Percentiles rank a stretch among this genome's conserved stretches.
phyloP scores from a whole-genome alignment of 2,113 vertebrate species.

The Grammomys surdaster region DNA sequence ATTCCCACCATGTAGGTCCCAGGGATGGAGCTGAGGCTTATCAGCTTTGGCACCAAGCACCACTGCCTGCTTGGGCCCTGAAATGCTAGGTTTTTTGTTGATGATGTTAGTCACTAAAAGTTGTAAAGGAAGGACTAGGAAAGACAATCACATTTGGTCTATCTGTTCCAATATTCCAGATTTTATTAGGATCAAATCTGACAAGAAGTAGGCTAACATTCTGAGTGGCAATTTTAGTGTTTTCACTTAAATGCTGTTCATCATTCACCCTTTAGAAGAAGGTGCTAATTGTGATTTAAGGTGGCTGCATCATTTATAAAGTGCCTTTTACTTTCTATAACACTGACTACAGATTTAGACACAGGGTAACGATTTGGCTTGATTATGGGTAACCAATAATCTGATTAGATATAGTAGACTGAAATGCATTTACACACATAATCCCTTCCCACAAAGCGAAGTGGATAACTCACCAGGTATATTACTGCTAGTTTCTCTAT shows the following conservation, averaged over 20 bases:
- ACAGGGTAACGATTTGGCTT: not conserved
- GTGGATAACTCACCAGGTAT: not conserved
- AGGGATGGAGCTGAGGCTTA: not conserved
- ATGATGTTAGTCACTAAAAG: not conserved
- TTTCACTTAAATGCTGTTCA: not conserved
- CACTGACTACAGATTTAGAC: not conserved
- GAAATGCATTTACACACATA: not conserved
- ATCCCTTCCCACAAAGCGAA: not conserved
- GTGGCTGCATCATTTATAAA: no score
- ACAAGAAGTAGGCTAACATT: not conserved
- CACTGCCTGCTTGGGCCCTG: not conserved
- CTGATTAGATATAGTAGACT: not conserved
- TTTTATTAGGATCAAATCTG: conserved; percentile 65
- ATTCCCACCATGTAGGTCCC: not conserved
- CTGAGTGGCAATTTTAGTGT: conserved; percentile 17
- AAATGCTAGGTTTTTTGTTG: not conserved
- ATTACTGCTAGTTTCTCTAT: not conserved
- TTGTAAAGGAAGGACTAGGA: not conserved
- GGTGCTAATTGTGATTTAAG: not conserved
- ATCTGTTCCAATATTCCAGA: conserved; percentile 18
- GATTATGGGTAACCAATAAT: conserved; percentile 27
- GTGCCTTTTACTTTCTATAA: not conserved
- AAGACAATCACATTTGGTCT: not conserved
- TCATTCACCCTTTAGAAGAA: not conserved
- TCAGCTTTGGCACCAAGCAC: not conserved